Evolutionary conservation across 1,140 invertebrate species (phyloP).

Genomic region (Nautilus pompilius): DNA sequence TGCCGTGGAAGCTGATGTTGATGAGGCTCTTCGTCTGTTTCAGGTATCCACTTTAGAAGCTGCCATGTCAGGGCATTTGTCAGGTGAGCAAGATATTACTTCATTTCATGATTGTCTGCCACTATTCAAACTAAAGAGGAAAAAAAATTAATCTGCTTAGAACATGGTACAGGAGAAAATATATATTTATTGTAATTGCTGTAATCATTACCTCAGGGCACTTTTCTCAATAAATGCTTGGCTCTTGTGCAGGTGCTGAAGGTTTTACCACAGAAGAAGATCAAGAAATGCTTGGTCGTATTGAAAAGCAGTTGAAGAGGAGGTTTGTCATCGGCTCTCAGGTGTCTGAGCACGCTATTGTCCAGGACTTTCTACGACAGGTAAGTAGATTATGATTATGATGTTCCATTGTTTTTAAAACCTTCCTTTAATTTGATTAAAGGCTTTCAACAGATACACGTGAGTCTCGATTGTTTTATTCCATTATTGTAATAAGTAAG

Average conservation of each 20-base stretch:
- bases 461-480: too few relatives aligned
- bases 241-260: conserved; percentile 74
- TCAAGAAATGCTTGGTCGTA: conserved; percentile 79
- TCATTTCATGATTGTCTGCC: too few relatives aligned
- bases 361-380: conserved; percentile 90
- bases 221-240: too few relatives aligned
- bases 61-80: conserved; percentile 84
- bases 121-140: too few relatives aligned
- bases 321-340: conserved; percentile 91
- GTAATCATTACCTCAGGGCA: too few relatives aligned
- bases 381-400: conserved; percentile 19
- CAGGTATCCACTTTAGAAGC: conserved; percentile 97
- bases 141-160: too few relatives aligned
- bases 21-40: conserved; percentile 97
- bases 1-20: conserved; percentile 86
- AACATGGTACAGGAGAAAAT: too few relatives aligned
- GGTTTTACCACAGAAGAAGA: conserved; percentile 96
- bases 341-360: conserved; percentile 90
- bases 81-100: too few relatives aligned
- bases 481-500: background rate
- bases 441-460: too few relatives aligned
- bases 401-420: background rate
- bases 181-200: too few relatives aligned
- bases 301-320: conserved; percentile 93
- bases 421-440: too few relatives aligned